A percentile compares a stretch with the other conserved stretches of the same genome.
These are phyloP conservation scores for Miichthys miiuy DNA, from an alignment of 2,797 vertebrate species.

Conservation along the genomic window DNA sequence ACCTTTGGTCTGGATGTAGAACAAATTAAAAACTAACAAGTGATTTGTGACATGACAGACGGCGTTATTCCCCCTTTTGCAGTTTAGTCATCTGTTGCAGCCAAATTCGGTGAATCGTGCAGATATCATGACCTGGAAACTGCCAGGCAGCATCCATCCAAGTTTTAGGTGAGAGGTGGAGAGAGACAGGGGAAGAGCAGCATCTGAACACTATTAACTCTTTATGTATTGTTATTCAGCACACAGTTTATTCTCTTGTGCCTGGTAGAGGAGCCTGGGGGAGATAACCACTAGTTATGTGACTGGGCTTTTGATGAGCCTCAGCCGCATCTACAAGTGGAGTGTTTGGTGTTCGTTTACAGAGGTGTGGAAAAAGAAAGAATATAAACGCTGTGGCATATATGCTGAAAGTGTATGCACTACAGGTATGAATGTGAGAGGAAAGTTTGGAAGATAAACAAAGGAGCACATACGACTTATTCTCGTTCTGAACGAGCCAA, in stretches of 20 bases:
- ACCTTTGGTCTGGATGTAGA: not conserved
- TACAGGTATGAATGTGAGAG: not conserved
- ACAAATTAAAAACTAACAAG: not conserved
- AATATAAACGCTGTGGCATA: constrained; percentile 19
- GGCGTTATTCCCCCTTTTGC: constrained; percentile 21
- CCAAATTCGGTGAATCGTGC: not conserved
- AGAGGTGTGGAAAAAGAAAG: not conserved
- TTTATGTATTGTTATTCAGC: constrained; percentile 63
- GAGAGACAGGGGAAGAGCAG: constrained; percentile 23
- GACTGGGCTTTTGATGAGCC: constrained; percentile 62
- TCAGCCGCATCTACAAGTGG: constrained; percentile 34
- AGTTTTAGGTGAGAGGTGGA: constrained; percentile 43
- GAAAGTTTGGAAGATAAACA: not conserved
- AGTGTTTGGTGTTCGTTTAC: constrained; percentile 33
- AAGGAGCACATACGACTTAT: not conserved
- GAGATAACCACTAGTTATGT: constrained; percentile 65
- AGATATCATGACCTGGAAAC: constrained; percentile 13
- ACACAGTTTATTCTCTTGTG: constrained; percentile 56
- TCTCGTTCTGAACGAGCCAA: not conserved
- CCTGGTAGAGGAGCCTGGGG: constrained; percentile 55
- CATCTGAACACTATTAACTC: constrained; percentile 60
- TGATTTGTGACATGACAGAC: constrained; percentile 20
- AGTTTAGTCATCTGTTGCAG: constrained; percentile 22
- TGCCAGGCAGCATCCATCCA: constrained; percentile 8
- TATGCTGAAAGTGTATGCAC: not conserved